Evolutionary conservation across 2,113 vertebrate species (phyloP).

Genomic region (cattle (Bos taurus)): ARS-UCD2.0 NC_037351.1:41642501-41643000

Average conservation of each 20-base stretch:
- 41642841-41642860: not conserved
- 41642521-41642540: not conserved
- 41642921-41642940: not conserved
- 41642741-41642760: not conserved
- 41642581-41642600: not conserved
- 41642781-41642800: not conserved
- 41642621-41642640: not conserved
- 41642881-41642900: not conserved
- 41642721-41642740: not conserved
- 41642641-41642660: not conserved
- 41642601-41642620: not conserved
- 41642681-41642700: not conserved
- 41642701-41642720: not conserved
- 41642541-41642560: not conserved
- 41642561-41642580: not conserved
- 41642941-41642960: not conserved
- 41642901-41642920: not conserved
- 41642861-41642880: not conserved
- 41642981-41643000: not conserved
- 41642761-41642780: not conserved
- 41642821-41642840: not conserved
- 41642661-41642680: not conserved
- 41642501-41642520: not conserved
- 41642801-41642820: not conserved
- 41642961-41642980: not conserved